These are phyloP conservation scores for Prorops nasuta DNA, from an alignment of 1,140 invertebrate genomes.

Conservation along the genomic window DNA sequence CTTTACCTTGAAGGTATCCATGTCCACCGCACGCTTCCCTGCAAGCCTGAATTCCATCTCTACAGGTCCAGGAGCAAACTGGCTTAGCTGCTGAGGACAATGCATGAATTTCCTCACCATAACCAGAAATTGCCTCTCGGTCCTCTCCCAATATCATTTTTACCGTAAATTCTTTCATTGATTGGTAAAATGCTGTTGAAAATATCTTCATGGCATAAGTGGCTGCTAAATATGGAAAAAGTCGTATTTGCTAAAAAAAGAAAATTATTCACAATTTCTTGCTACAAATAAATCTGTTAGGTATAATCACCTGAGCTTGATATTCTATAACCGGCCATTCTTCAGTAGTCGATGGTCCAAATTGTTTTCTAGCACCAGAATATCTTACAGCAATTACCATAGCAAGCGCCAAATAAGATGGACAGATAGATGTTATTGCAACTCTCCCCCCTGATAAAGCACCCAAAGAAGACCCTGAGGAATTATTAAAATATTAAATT, in stretches of 20 bases:
- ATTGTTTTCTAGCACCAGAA: slow-evolving; percentile 86
- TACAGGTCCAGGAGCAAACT: slow-evolving; percentile 77
- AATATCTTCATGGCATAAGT: slow-evolving; percentile 77
- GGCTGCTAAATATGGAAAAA: slow-evolving; percentile 86
- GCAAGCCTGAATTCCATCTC: slow-evolving; percentile 87
- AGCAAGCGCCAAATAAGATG: slow-evolving; percentile 69
- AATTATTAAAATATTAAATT: slow-evolving; percentile 2
- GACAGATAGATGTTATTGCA: slow-evolving; percentile 70
- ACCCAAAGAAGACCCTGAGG: slow-evolving; percentile 75
- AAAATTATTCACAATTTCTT: slow-evolving; percentile 4
- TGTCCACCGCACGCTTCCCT: slow-evolving; percentile 88
- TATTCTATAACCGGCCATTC: slow-evolving; percentile 89
- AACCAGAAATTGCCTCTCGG: slow-evolving; percentile 26
- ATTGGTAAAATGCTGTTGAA: slow-evolving; percentile 52
- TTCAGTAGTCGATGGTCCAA: slow-evolving; percentile 67
- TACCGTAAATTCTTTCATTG: slow-evolving; percentile 32
- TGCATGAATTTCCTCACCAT: slow-evolving; percentile 82
- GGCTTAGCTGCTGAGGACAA: slow-evolving; percentile 87
- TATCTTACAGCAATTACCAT: slow-evolving; percentile 87
- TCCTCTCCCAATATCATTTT: slow-evolving; percentile 29
- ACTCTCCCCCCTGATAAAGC: slow-evolving; percentile 82
- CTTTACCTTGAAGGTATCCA: slow-evolving; percentile 71
- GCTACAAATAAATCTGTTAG: not conserved
- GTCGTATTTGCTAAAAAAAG: slow-evolving; percentile 78
- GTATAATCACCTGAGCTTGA: slow-evolving; percentile 66